phyloP scores from a whole-genome alignment of 1,140 invertebrate genomes.

The Hypothenemus hampei region DNA sequence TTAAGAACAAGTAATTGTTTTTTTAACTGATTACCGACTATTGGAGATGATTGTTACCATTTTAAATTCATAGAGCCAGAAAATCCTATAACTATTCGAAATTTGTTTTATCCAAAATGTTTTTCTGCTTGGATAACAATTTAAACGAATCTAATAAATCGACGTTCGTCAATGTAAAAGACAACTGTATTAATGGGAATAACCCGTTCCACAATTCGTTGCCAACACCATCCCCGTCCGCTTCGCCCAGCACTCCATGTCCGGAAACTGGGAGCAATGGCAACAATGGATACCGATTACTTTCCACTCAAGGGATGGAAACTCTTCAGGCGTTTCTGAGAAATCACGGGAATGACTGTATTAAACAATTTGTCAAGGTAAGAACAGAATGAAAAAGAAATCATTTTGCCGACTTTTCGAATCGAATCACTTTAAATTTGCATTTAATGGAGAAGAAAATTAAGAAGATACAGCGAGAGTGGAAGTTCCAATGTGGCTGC shows the following conservation, averaged over 20 bases:
- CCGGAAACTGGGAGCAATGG: slow-evolving; percentile 37
- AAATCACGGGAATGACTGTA: slow-evolving; percentile 57
- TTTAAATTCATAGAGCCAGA: too few species aligned
- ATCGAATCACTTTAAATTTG: too few species aligned
- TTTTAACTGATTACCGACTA: too few species aligned
- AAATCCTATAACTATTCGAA: too few species aligned
- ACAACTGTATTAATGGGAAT: slow-evolving; percentile 42
- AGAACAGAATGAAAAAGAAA: slow-evolving; percentile 1
- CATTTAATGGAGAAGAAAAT: too few species aligned
- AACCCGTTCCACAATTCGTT: slow-evolving; percentile 39
- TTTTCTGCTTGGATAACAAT: slow-evolving; percentile 34
- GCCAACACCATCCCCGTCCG: slow-evolving; percentile 34
- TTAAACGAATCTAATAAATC: slow-evolving; percentile 30
- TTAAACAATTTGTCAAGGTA: slow-evolving; percentile 60
- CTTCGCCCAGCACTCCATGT: slow-evolving; percentile 15
- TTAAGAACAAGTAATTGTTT: too few species aligned
- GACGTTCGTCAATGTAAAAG: slow-evolving; percentile 30
- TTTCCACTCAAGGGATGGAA: slow-evolving; percentile 53
- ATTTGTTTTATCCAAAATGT: too few species aligned
- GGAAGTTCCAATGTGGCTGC: too few species aligned
- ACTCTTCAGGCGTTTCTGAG: slow-evolving; percentile 55
- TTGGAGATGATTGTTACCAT: too few species aligned
- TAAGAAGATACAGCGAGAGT: too few species aligned
- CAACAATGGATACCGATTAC: slow-evolving; percentile 52
- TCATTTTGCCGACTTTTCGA: too few species aligned